Base-by-base conservation (phyloP, 2,888 invertebrate species). In the Brenthis ino region DNA sequence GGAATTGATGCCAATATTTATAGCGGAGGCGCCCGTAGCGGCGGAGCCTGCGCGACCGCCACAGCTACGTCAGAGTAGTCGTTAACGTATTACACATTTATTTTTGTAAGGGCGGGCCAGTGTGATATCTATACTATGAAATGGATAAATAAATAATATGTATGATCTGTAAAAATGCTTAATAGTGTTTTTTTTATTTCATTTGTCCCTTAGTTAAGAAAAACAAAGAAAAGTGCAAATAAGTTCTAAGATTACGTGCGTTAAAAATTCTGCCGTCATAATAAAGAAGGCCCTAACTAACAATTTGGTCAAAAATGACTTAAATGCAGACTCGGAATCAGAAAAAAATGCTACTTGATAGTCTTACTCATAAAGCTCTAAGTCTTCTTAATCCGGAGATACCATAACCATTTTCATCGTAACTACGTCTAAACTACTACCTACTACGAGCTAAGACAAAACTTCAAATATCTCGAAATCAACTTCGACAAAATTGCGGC, bases 51-150 rank as follows among this genome's bases (percentile, higher is more conserved):
- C 86, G 91, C 87, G 75, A 82, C 85, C 87, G 84, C 87, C 78
- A 84, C 89, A 84, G 85, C 81, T 76, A 79, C 75, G 70, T 71
- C 74, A 82, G 81, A 83, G 88, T 90, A 90, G 87, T 91, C 90
- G 86, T 89, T 86, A 57, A 85, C 86, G 88, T 90, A 91, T 85
- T 91, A 89, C 91, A 91, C 90, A 91, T 88, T 92, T 93, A 92
- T 92, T 92, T 93, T 93, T 93, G 86, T 93, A 93, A 91, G 91
- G 92, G 92, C 92, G 93, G 93, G 93, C 93, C 92, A 93, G 93
- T 93, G 93, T 93, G 92, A 93, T 93, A 93, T 90, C 93, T 91
- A 88, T 92, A 93, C 88, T 92, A 91, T 91, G 88, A 92, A 91
- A 91, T 89, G 88, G 88, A 92, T 91, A 87, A 92, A 92, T 93